Base-by-base conservation (phyloP, 1,140 invertebrate genomes). In the Bombus superbus region DNA sequence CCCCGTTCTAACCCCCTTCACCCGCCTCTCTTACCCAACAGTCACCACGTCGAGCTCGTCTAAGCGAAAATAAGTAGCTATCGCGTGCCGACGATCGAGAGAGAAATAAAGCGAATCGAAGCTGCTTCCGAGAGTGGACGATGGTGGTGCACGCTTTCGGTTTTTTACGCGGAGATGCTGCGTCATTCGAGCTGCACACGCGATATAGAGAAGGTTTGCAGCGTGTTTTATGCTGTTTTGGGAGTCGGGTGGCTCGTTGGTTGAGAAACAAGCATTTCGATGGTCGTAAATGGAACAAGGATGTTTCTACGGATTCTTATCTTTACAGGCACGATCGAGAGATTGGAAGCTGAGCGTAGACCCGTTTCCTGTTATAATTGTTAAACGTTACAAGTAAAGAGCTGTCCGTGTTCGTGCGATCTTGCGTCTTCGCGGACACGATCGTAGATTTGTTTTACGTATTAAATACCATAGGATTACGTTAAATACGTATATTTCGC, bases 1-100 rank as follows among this genome's bases (percentile, higher is more conserved):
- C 32, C 47, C 38, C 64, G 72, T 42, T 73, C 32, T 32, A 5
- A 15, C 5, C 28, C 15, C n/a, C 32, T 18, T 18, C 35, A 3
- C 13, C 22, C 40, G 11, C n/a, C 9, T 5, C 59, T 40, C 8
- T 22, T 38, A 2, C 22, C n/a, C 47, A 44, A 73, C 40, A 53
- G 80, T 44, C 79, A 38, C 69, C 25, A 42, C 69, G 68, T 42
- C n/a, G 44, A 11, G 38, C n/a, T 75, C 40, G 81, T 64, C 59
- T 66, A 44, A 76, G 59, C 42, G 57, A 75, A 82, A 64, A 47
- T 76, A 76, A 75, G 81, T 82, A 82, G 81, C 81, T 82, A 82
- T 83, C 81, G 81, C 81, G 81, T 83, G 81, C 40, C 73, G 32
- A 1, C 35, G 72, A 83, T 76, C 71, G 25, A n/a, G n/a, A 47